phyloP scores from a whole-genome alignment of 2,113 vertebrate species.

The Centropus bengalensis region DNA sequence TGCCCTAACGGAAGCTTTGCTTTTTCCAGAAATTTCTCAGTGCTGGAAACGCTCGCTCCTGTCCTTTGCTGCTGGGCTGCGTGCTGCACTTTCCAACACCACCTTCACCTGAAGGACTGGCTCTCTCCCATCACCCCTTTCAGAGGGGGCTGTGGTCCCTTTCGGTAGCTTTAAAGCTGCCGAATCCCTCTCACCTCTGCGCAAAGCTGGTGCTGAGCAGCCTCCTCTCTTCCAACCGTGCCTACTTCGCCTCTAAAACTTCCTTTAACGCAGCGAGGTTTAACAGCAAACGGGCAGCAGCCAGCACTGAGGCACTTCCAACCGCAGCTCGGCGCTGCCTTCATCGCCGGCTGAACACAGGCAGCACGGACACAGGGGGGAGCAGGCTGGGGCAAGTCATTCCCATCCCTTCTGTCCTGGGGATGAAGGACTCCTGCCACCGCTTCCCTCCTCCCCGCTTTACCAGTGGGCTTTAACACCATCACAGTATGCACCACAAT shows the following conservation, averaged over 20 bases:
- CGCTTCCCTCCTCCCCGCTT: neutral
- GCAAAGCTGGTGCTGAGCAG: neutral
- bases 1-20: neutral
- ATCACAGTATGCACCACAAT: constrained; percentile 70
- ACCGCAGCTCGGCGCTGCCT: constrained; percentile 49
- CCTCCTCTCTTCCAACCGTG: constrained; percentile 4
- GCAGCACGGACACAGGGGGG: neutral
- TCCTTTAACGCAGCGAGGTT: constrained; percentile 2
- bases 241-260: constrained; percentile 21
- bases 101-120: neutral
- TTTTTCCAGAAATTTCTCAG: constrained; percentile 34
- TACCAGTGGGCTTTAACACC: constrained; percentile 51
- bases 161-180: constrained; percentile 26
- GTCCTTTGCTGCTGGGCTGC: neutral
- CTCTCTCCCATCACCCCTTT: neutral
- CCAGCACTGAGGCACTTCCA: constrained; percentile 41
- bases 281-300: constrained; percentile 34
- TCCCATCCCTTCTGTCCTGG: constrained; percentile 30
- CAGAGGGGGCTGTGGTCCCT: too few relatives aligned
- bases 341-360: constrained; percentile 58
- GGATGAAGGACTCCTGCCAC: constrained; percentile 38
- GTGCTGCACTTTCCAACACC: neutral
- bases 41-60: neutral
- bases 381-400: constrained; percentile 12
- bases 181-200: neutral